Conservation (phyloP, 1,140 invertebrate genomes). For the Rhynchophorus ferrugineus region DNA sequence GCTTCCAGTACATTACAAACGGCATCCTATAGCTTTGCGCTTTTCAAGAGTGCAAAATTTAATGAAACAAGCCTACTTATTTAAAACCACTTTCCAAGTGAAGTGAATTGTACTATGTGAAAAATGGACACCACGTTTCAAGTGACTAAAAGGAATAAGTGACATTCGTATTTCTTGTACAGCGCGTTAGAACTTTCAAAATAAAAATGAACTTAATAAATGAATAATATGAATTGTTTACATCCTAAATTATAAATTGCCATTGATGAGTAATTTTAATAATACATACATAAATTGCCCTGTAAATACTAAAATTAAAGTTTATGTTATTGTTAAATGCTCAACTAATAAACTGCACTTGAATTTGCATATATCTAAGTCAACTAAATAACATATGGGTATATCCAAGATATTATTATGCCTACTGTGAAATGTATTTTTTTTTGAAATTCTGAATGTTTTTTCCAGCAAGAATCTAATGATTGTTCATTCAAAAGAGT, state of each 20-base stretch:
- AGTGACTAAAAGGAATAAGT: background rate
- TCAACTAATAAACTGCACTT: too few species aligned
- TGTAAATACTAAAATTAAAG: too few species aligned
- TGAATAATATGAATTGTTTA: background rate
- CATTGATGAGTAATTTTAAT: too few species aligned
- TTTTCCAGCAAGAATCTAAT: too few species aligned
- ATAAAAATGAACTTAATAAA: background rate
- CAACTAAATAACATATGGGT: too few species aligned
- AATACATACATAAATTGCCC: too few species aligned
- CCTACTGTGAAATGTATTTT: too few species aligned
- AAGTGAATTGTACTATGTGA: background rate
- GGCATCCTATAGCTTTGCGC: constrained; percentile 65
- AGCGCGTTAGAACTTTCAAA: background rate
- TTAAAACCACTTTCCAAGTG: background rate
- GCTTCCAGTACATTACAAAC: constrained; percentile 99
- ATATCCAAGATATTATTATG: too few species aligned
- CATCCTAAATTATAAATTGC: background rate
- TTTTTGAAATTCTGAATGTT: too few species aligned
- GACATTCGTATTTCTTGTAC: background rate
- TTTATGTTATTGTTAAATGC: too few species aligned
- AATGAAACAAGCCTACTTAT: background rate
- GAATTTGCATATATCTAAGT: too few species aligned
- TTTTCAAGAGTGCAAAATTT: constrained; percentile 17
- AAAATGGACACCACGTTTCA: background rate
- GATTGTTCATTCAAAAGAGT: too few species aligned